Evolutionary conservation across 2,113 vertebrate genomes (phyloP).

Genomic region (Rhineura floridana): DNA sequence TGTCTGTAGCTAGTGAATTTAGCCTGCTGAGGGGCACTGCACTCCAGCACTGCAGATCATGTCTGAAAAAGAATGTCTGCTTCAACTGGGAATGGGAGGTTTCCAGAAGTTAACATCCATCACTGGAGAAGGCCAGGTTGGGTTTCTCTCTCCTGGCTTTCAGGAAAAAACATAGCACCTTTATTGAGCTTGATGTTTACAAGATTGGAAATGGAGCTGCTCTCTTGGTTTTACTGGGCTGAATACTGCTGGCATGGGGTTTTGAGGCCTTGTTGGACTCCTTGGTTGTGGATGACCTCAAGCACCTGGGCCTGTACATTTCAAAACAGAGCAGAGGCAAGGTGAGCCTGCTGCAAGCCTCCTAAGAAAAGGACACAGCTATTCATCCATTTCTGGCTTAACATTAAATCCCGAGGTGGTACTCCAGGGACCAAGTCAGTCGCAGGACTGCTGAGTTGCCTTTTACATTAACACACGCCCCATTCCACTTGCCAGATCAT

Average conservation of each 20-base stretch:
- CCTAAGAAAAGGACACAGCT: neutral
- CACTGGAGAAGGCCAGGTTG: neutral
- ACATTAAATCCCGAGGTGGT: neutral
- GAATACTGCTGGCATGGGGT: neutral
- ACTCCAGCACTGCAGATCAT: neutral
- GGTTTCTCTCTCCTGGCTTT: neutral
- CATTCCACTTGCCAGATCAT: neutral
- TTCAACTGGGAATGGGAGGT: neutral
- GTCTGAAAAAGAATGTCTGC: neutral
- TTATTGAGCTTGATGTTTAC: neutral
- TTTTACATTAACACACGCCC: neutral
- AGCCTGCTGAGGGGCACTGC: conserved; percentile 33
- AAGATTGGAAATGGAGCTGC: neutral
- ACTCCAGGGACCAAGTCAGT: neutral
- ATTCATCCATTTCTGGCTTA: neutral
- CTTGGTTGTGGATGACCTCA: neutral
- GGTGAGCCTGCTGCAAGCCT: neutral
- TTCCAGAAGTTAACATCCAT: neutral
- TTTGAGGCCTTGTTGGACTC: no score
- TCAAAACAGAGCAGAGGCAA: neutral
- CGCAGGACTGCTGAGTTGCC: neutral
- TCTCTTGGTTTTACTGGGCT: neutral
- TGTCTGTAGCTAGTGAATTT: neutral
- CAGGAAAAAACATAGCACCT: neutral
- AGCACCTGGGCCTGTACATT: neutral